Percentiles rank a stretch among this genome's conserved stretches.
phyloP scores from a whole-genome alignment of 1,140 invertebrate genomes.

The Formica selysi region DNA sequence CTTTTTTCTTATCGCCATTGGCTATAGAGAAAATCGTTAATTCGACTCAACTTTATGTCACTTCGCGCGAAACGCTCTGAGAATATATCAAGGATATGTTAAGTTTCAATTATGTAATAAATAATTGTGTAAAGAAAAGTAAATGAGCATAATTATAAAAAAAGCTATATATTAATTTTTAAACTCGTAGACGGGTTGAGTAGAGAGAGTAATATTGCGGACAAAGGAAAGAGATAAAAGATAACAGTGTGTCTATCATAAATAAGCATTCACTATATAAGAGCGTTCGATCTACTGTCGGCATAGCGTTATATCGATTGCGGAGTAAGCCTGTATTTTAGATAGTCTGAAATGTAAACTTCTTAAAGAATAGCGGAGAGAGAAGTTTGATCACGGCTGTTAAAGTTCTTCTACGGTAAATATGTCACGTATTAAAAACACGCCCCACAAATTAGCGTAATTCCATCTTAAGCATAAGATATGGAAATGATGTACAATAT shows the following conservation, averaged over 20 bases:
- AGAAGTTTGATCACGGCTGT: not conserved
- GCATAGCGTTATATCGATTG: not conserved
- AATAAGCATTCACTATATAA: not conserved
- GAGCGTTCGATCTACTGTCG: not conserved
- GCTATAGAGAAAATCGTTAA: constrained; percentile 24
- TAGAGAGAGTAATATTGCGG: not conserved
- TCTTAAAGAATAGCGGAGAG: not conserved
- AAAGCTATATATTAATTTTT: constrained; percentile 10
- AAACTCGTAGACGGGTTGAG: not conserved
- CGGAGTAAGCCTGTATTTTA: not conserved
- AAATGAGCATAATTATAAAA: not conserved
- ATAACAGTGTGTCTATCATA: not conserved
- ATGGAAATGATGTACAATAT: constrained; percentile 38
- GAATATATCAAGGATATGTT: not conserved
- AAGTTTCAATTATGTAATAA: constrained; percentile 5
- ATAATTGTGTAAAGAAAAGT: not conserved
- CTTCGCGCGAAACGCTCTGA: not conserved
- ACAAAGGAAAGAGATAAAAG: not conserved
- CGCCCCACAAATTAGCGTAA: constrained; percentile 7
- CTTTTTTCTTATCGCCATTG: constrained; percentile 44
- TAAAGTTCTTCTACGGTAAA: constrained; percentile 22
- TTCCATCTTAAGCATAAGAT: constrained; percentile 38
- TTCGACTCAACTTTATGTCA: constrained; percentile 18
- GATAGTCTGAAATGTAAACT: not conserved
- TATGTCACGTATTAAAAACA: constrained; percentile 38